Percentiles rank a stretch among this genome's conserved stretches.
Conservation (phyloP, 2,113 vertebrate species). For the Malurus cyaneus region DNA sequence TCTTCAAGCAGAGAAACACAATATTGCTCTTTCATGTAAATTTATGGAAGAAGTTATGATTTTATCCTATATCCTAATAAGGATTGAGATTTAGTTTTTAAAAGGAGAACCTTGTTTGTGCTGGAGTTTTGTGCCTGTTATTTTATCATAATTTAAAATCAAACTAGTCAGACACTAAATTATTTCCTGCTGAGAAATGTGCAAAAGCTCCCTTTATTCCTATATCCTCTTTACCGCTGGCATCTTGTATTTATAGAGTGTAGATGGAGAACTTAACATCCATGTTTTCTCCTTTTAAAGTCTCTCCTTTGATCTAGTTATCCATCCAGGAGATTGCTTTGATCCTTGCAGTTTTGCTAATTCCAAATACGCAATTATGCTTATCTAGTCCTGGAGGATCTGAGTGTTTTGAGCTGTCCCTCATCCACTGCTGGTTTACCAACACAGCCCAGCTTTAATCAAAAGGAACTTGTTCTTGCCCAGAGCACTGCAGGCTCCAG, state of each 20-base stretch:
- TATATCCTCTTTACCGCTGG: slow-evolving; percentile 41
- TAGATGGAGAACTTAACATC: slow-evolving; percentile 50
- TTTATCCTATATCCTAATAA: slow-evolving; percentile 37
- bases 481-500: slow-evolving; percentile 4
- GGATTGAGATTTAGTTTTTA: background rate
- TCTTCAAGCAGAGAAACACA: background rate
- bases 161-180: slow-evolving; percentile 32
- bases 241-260: slow-evolving; percentile 39
- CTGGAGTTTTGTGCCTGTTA: slow-evolving; percentile 18
- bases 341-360: slow-evolving; percentile 55
- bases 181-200: slow-evolving; percentile 51
- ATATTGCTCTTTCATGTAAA: slow-evolving; percentile 3
- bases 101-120: background rate
- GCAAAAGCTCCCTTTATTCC: slow-evolving; percentile 34
- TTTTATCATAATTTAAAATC: slow-evolving; percentile 62
- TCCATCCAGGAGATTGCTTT: slow-evolving; percentile 53
- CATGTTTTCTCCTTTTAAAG: slow-evolving; percentile 57
- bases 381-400: slow-evolving; percentile 61
- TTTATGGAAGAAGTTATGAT: slow-evolving; percentile 25
- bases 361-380: slow-evolving; percentile 52
- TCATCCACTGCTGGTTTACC: slow-evolving; percentile 15
- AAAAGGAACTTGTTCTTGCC: slow-evolving; percentile 18
- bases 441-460: background rate
- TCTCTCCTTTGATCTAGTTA: slow-evolving; percentile 59
- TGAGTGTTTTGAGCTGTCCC: slow-evolving; percentile 17